Evolutionary conservation across 2,888 invertebrate species (phyloP), one percentile per base, ranked within the genome.

Genomic region (Campoplex nolae): DNA sequence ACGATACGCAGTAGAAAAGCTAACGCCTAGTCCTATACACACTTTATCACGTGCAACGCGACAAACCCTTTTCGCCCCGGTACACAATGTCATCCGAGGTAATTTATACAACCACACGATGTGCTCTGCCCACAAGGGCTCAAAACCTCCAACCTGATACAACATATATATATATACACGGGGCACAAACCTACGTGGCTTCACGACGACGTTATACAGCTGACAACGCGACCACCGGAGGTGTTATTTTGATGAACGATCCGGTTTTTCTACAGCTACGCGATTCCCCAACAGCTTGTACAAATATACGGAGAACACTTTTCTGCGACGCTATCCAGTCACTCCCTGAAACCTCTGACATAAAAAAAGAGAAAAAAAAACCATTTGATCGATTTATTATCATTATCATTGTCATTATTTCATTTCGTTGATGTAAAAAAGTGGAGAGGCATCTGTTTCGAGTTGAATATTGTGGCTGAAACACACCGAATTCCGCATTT

Each of bases 241-340:
- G 86, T 88, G 90, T 89, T 91, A 91, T 89, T 91, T 91, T 92
- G 90, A 92, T 90, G 85, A 88, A 89, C 89, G 90, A 89, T 90
- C 78, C 82, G 83, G 77, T 78, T 86, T 83, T 78, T 73, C 74
- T 80, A 71, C 86, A 65, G 32, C 71, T 58, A 67, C 73, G n/a
- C 81, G 77, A 78, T 73, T 58, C 56, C 67, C 54, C 68, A 56
- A 70, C 32, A 62, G 62, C 71, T 78, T 88, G 76, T 42, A 78
- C 51, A 79, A 79, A 75, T 79, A 58, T 56, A 86, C 89, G 89
- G 38, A 38, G 38, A 38, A 6, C 38, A 67, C 73, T 28, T 42
- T 54, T 56, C 35, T 48, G 67, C 51, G 18, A 77, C 77, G 48
- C 48, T 48, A 65, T 18, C 51, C 32, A 23, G 18, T 11, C 13